Percentiles rank a stretch among this genome's conserved stretches.
Evolutionary conservation across 2,797 vertebrate genomes (phyloP).

Genomic region (Ibycter americanus): DNA sequence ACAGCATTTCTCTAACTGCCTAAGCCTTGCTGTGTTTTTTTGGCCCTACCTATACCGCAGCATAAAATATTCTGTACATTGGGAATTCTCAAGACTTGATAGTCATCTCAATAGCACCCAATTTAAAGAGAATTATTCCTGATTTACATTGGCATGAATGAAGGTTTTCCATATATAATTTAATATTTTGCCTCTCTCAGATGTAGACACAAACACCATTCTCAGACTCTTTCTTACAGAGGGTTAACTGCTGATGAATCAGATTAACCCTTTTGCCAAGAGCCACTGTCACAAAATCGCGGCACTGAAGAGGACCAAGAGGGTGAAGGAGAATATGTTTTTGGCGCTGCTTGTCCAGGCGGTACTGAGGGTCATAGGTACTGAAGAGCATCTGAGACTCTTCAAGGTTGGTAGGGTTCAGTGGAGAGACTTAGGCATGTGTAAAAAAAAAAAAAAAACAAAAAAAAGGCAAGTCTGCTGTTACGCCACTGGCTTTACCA

Average conservation of each 20-base stretch:
- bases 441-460: neutral
- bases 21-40: neutral
- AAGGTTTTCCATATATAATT: conserved; percentile 31
- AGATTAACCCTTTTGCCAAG: neutral
- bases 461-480: neutral
- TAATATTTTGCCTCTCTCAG: conserved; percentile 12
- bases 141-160: conserved; percentile 33
- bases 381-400: neutral
- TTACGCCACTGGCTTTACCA: neutral
- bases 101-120: conserved; percentile 37
- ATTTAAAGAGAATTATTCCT: conserved; percentile 39
- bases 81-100: conserved; percentile 52
- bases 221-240: neutral
- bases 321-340: neutral
- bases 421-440: neutral
- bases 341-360: neutral
- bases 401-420: neutral
- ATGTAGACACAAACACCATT: neutral
- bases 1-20: conserved; percentile 52
- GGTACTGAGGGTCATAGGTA: neutral
- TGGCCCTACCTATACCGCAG: conserved; percentile 4
- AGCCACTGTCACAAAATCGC: neutral
- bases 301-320: neutral
- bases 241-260: neutral
- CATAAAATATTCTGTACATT: conserved; percentile 43